Percentiles rank a stretch among this genome's conserved stretches.
phyloP scores from a whole-genome alignment of 2,797 vertebrate genomes.

The Micrastur ruficollis region DNA sequence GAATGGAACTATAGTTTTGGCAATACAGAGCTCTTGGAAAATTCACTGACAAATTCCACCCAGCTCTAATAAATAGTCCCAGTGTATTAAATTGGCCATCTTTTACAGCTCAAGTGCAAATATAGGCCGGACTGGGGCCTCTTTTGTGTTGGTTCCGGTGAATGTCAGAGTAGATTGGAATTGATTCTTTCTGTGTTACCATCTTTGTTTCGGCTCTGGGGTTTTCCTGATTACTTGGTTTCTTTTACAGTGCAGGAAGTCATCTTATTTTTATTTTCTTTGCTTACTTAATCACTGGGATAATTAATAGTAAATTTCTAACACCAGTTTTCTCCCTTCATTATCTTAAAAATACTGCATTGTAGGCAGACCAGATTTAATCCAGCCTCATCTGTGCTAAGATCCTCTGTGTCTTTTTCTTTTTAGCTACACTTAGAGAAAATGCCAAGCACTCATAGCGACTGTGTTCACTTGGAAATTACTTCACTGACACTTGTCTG shows the following conservation, averaged over 20 bases:
- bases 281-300: background rate
- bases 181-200: background rate
- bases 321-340: background rate
- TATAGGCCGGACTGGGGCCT: background rate
- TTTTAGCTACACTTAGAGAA: conserved; percentile 26
- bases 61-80: background rate
- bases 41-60: background rate
- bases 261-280: background rate
- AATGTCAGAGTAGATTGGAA: background rate
- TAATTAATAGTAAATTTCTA: background rate
- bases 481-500: conserved; percentile 31
- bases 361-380: background rate
- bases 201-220: background rate
- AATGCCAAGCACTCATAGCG: background rate
- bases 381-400: background rate
- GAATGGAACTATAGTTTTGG: background rate
- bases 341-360: background rate
- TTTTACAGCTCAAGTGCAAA: background rate
- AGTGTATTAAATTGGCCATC: background rate
- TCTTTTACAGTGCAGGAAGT: background rate
- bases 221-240: background rate
- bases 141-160: background rate
- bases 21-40: background rate
- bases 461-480: conserved; percentile 4
- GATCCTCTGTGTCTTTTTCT: background rate